phyloP scores from a whole-genome alignment of 92 coral and sea anemone species.

The Heteractis magnifica region DNA sequence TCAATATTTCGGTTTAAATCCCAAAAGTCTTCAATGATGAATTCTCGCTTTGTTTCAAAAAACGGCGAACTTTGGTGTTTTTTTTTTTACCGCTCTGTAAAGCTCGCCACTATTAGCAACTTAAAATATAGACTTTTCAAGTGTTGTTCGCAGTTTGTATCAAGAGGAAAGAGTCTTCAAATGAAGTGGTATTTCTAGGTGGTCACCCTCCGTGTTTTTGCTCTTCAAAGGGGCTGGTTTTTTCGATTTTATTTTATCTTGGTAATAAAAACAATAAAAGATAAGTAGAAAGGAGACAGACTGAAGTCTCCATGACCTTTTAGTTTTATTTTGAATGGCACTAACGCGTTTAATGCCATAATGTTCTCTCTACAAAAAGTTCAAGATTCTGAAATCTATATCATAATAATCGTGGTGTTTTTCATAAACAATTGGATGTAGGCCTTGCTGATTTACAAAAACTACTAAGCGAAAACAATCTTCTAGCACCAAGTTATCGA shows the following conservation, averaged over 20 bases:
- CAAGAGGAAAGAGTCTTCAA: background rate
- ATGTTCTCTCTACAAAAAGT: background rate
- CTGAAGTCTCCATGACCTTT: background rate
- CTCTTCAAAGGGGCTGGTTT: background rate
- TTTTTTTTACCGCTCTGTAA: background rate
- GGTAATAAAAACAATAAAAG: background rate
- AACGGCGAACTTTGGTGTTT: too few species aligned
- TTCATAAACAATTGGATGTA: background rate
- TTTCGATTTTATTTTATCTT: background rate
- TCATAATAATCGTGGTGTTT: background rate
- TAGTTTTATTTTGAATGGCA: background rate
- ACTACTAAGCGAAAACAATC: background rate
- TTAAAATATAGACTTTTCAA: background rate
- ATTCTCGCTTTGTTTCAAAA: background rate
- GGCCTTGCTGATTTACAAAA: background rate
- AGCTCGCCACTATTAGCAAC: background rate
- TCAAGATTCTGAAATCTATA: background rate
- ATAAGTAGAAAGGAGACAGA: background rate
- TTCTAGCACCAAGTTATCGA: too few species aligned
- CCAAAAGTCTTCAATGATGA: too few species aligned
- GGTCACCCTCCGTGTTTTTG: background rate
- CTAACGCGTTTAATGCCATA: background rate
- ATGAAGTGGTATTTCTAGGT: background rate
- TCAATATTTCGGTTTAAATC: background rate
- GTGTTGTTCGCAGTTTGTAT: background rate